Evolutionary conservation across 2,113 vertebrate species (phyloP).

Genomic region (Nibea coibor): DNA sequence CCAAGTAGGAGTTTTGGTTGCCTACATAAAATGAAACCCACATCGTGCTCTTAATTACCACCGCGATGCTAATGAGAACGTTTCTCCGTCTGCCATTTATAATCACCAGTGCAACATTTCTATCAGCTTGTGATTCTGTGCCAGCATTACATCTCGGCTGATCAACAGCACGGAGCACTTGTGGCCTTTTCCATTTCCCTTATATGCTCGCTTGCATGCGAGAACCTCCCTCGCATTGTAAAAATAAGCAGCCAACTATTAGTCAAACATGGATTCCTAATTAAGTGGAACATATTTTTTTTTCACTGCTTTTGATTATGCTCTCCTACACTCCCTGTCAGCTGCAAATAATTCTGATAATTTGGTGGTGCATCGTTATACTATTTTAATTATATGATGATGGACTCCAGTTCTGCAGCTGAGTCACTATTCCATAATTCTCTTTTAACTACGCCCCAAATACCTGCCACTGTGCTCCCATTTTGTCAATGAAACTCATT

Average conservation of each 20-base stretch:
- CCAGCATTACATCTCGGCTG: constrained; percentile 5
- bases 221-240: constrained; percentile 57
- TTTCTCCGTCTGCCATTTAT: not conserved
- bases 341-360: constrained; percentile 80
- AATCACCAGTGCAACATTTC: not conserved
- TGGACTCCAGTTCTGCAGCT: constrained; percentile 70
- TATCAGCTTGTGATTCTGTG: not conserved
- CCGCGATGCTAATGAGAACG: not conserved
- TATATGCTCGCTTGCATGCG: constrained; percentile 38
- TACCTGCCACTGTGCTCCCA: constrained; percentile 67
- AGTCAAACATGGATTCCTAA: constrained; percentile 74
- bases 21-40: not conserved
- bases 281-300: constrained; percentile 75
- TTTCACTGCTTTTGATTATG: constrained; percentile 73
- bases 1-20: not conserved
- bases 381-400: constrained; percentile 76
- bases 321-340: constrained; percentile 62
- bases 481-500: constrained; percentile 80
- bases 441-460: constrained; percentile 74
- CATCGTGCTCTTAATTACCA: not conserved
- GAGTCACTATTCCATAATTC: constrained; percentile 77
- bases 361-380: constrained; percentile 67
- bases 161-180: constrained; percentile 32
- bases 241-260: constrained; percentile 66
- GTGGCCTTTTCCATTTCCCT: constrained; percentile 53